phyloP scores from a whole-genome alignment of 35 echinoderm and acorn worm species.

The Ptychodera flava region DNA sequence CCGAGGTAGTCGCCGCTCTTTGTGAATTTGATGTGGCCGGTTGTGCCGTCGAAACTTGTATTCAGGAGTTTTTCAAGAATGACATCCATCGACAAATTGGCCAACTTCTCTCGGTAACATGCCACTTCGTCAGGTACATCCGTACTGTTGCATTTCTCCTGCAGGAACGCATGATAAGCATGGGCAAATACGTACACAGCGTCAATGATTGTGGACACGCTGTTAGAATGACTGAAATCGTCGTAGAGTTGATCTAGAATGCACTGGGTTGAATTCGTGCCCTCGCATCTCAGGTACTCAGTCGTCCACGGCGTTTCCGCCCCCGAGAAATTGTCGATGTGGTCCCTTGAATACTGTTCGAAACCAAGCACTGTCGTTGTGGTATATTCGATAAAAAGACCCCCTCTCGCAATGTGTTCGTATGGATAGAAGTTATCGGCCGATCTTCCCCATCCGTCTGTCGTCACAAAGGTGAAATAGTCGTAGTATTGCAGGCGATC shows the following conservation, averaged over 20 bases:
- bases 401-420: neutral
- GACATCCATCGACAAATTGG: neutral
- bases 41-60: neutral
- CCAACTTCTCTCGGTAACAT: neutral
- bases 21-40: neutral
- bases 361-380: neutral
- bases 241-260: neutral
- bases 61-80: neutral
- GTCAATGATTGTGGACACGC: constrained; percentile 3
- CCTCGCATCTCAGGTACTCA: neutral
- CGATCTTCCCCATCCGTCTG: neutral
- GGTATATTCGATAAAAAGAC: neutral
- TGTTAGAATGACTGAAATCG: neutral
- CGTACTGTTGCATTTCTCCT: neutral
- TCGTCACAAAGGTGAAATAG: neutral
- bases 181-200: neutral
- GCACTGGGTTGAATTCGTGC: neutral
- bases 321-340: neutral
- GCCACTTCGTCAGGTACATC: neutral
- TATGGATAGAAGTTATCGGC: neutral
- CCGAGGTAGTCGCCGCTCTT: neutral
- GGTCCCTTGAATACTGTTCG: neutral
- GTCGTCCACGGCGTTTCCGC: neutral
- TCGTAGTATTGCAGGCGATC: neutral
- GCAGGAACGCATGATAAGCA: neutral